Evolutionary conservation across 2,888 invertebrate species (phyloP), one percentile per base, ranked within the genome.

Genomic region (Bembecia ichneumoniformis): DNA sequence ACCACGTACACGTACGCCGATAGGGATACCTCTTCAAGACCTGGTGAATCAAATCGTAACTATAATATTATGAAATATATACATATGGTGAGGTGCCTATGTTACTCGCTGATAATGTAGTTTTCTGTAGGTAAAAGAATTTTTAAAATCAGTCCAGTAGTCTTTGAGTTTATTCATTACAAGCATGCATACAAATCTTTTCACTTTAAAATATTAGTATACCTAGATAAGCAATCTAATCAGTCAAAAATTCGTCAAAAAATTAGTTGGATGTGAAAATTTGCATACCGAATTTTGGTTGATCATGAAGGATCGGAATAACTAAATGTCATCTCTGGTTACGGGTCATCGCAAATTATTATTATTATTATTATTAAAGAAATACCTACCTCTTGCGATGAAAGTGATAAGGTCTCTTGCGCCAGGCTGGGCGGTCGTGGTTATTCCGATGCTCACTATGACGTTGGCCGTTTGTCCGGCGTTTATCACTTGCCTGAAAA

Each of bases 381-480:
- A 35, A 11, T 5, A 48, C 47, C 77, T 74, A 82, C 89, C 89
- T 43, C 77, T 86, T 15, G 90, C 90, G 0, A 88, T 89, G 55
- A 93, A 92, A 0, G 90, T 91, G 54, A 93, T 88, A 35, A 88
- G 80, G 55, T 93, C 92, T 5, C 88, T 82, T 4, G 88, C 88
- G 0, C 89, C 89, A 1, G 86, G 74, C n/a, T 86, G 78, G 0
- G 89, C 81, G 46, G 76, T 64, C 9, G 80, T 52, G 0, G 88
- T 80, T 43, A 89, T 80, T 1, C 74, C 63, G 0, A 89, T 66
- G 2, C 82, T 88, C 1, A 92, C 87, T 1, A 89, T 86, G 4
- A 91, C 89, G 13, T 87, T 89, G 0, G 67, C 71, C 0, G 90
- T 91, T 68, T 91, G 90, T 2, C 88, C 87, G 0, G 90, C 77